phyloP scores from a whole-genome alignment of 1,140 invertebrate genomes.

The Procambarus clarkii region DNA sequence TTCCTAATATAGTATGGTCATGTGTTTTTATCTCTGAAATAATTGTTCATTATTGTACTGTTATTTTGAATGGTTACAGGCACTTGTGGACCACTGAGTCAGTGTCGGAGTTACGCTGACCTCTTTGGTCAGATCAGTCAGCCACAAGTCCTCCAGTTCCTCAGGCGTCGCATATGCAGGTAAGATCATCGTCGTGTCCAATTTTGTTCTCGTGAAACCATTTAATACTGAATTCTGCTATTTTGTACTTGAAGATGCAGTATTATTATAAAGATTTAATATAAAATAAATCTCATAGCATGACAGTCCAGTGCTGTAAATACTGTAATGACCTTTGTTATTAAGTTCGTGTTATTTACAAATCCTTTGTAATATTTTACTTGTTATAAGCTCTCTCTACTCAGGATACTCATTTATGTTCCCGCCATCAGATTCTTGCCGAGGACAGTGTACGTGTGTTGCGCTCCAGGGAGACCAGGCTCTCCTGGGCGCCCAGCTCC shows the following conservation, averaged over 20 bases:
- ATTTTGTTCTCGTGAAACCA: no score
- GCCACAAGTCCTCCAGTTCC: neutral
- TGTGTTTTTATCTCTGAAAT: neutral
- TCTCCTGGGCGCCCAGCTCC: neutral
- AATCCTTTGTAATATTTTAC: no score
- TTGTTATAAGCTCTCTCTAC: no score
- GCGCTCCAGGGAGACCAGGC: neutral
- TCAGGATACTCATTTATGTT: neutral
- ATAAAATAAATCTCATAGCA: no score
- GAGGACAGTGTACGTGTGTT: neutral
- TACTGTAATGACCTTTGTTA: no score
- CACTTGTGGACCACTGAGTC: conserved; percentile 1
- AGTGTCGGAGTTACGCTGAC: neutral
- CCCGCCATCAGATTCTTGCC: neutral
- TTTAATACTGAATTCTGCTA: no score
- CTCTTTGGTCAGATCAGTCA: neutral
- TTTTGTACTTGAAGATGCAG: no score
- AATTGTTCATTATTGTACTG: neutral
- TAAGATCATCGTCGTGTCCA: neutral
- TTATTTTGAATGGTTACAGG: neutral
- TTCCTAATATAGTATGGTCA: neutral
- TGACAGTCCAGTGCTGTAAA: no score
- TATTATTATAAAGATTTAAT: no score
- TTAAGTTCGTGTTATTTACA: no score
- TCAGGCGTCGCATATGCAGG: conserved; percentile 27